These are phyloP conservation scores for Brachyhypopomus gauderio DNA, from an alignment of 2,113 vertebrate species.

Conservation along the genomic window DNA sequence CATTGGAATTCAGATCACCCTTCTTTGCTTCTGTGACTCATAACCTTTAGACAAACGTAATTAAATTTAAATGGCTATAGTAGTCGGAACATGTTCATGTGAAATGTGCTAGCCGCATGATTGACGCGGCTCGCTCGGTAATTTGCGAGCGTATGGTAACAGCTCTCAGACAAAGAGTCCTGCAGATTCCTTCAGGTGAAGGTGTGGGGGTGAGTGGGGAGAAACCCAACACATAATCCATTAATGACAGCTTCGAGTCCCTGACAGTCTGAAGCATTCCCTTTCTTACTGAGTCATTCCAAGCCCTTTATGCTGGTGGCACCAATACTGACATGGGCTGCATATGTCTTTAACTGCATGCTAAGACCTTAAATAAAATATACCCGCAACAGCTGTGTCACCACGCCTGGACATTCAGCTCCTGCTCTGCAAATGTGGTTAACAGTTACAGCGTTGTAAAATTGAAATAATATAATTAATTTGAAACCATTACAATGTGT, in stretches of 20 bases:
- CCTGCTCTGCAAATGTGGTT: no score
- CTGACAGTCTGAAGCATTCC: slow-evolving; percentile 25
- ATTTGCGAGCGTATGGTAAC: slow-evolving; percentile 41
- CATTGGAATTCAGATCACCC: background rate
- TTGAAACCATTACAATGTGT: background rate
- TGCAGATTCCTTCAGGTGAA: slow-evolving; percentile 37
- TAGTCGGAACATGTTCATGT: slow-evolving; percentile 11
- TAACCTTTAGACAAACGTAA: slow-evolving; percentile 16
- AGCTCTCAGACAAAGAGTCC: slow-evolving; percentile 21
- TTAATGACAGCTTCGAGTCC: slow-evolving; percentile 51
- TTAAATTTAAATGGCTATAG: slow-evolving; percentile 19
- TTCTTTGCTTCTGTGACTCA: slow-evolving; percentile 16
- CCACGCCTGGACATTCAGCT: background rate
- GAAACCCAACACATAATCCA: slow-evolving; percentile 48
- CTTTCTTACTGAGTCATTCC: background rate
- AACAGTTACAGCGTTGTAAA: no score
- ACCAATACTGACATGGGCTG: background rate
- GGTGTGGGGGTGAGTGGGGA: background rate
- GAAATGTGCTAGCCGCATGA: slow-evolving; percentile 21
- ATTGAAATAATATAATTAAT: no score
- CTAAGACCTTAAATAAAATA: background rate
- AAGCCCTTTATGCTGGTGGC: slow-evolving; percentile 1
- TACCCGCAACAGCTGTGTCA: background rate
- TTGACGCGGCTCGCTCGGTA: background rate
- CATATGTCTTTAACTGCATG: background rate